Percentiles rank a stretch among this genome's conserved stretches.
Evolutionary conservation across 2,113 vertebrate genomes (phyloP).

Genomic region (pig (Sus scrofa)): DNA sequence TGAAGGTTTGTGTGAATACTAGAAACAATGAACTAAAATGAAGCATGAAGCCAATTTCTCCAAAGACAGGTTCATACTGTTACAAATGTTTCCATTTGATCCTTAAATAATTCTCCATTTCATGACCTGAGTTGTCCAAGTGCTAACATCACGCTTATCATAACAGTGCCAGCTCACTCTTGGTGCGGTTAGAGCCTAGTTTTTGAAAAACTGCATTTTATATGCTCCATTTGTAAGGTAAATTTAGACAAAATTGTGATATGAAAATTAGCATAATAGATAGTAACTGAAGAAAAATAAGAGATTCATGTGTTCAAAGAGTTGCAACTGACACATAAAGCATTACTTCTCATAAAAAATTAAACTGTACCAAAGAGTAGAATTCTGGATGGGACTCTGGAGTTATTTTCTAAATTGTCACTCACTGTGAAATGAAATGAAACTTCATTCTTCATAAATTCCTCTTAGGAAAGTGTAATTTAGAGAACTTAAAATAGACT

Average conservation of each 20-base stretch:
- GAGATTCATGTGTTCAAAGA: not conserved
- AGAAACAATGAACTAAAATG: slow-evolving; percentile 56
- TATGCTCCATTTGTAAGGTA: not conserved
- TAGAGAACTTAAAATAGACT: not conserved
- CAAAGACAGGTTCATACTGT: slow-evolving; percentile 46
- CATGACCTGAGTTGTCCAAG: slow-evolving; percentile 43
- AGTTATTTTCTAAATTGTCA: not conserved
- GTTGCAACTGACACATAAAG: not conserved
- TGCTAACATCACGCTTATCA: not conserved
- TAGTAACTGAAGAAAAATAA: not conserved
- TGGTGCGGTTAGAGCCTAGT: not conserved
- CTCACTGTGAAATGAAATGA: not conserved
- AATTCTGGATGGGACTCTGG: not conserved
- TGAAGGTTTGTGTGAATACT: slow-evolving; percentile 11
- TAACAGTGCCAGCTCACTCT: slow-evolving; percentile 53
- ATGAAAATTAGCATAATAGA: not conserved
- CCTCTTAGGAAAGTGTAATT: not conserved
- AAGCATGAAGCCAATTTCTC: slow-evolving; percentile 42
- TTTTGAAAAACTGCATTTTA: slow-evolving; percentile 44
- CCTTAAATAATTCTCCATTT: slow-evolving; percentile 48
- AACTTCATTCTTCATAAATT: not conserved
- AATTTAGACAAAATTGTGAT: not conserved
- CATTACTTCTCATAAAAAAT: not conserved
- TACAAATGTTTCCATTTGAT: not conserved
- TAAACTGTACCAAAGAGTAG: not conserved